Conservation (phyloP, 2,888 invertebrate species). For the Criorhina ranunculi region DNA sequence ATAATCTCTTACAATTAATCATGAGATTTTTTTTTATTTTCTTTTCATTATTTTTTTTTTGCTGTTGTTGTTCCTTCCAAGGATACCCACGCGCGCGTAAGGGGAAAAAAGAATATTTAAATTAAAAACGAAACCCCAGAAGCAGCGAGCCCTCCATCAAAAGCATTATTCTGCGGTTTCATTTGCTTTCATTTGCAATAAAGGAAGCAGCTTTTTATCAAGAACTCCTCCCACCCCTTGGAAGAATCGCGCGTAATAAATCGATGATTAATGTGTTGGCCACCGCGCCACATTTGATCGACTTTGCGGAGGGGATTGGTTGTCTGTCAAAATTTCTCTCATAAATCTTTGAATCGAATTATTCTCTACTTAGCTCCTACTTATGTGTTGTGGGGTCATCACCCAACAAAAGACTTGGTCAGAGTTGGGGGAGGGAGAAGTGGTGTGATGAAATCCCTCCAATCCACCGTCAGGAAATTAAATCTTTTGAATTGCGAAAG, state of each 20-base stretch:
- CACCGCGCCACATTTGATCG: conserved; percentile 60
- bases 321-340: conserved; percentile 56
- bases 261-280: conserved; percentile 73
- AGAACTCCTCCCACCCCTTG: neutral
- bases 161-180: conserved; percentile 70
- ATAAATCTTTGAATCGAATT: conserved; percentile 69
- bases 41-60: conserved; percentile 2
- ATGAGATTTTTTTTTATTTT: conserved; percentile 31
- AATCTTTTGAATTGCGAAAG: conserved; percentile 41
- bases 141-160: conserved; percentile 51
- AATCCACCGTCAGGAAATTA: conserved; percentile 57
- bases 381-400: conserved; percentile 13
- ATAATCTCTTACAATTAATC: conserved; percentile 74
- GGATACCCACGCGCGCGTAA: conserved; percentile 10
- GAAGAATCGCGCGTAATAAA: conserved; percentile 60
- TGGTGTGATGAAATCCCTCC: conserved; percentile 26
- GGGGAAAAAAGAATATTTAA: conserved; percentile 33
- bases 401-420: conserved; percentile 1
- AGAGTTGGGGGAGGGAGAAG: neutral
- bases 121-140: conserved; percentile 56
- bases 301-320: conserved; percentile 54
- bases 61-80: conserved; percentile 25
- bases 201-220: conserved; percentile 22
- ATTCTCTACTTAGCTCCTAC: conserved; percentile 46
- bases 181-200: conserved; percentile 54